These are phyloP conservation scores for Shargacucullia verbasci DNA, from an alignment of 2,888 invertebrate species.

Conservation along the genomic window DNA sequence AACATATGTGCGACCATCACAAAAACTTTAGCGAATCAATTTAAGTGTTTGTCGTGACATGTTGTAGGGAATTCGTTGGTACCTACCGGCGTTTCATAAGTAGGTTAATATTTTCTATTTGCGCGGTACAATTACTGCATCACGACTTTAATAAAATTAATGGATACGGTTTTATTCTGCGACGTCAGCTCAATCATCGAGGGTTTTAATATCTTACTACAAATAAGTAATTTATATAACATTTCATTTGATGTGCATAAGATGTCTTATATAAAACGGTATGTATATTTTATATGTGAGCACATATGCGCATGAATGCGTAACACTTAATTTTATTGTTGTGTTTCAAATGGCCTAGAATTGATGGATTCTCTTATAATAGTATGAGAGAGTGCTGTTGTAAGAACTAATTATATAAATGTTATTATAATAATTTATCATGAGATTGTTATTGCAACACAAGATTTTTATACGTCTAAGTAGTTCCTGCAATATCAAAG, in stretches of 20 bases:
- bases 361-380: not conserved
- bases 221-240: constrained; percentile 1
- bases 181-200: constrained; percentile 9
- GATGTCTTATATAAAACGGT: no score
- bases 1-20: constrained; percentile 11
- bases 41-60: constrained; percentile 27
- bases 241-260: not conserved
- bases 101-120: constrained; percentile 30
- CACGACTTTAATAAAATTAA: constrained; percentile 31
- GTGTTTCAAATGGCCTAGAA: not conserved
- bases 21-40: constrained; percentile 11
- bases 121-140: constrained; percentile 16
- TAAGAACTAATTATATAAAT: constrained; percentile 22
- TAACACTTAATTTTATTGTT: no score
- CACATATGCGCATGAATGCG: no score
- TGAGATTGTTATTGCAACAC: constrained; percentile 1
- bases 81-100: constrained; percentile 27
- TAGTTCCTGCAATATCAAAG: constrained; percentile 14
- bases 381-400: constrained; percentile 3
- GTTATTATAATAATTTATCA: constrained; percentile 5
- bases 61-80: constrained; percentile 16
- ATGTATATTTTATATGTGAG: no score
- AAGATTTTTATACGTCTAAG: constrained; percentile 2
- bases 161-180: constrained; percentile 7
- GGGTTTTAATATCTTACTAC: no score